A percentile compares a stretch with the other conserved stretches of the same genome.
phyloP scores from a whole-genome alignment of 2,797 vertebrate genomes.

The Dipus sagitta region DNA sequence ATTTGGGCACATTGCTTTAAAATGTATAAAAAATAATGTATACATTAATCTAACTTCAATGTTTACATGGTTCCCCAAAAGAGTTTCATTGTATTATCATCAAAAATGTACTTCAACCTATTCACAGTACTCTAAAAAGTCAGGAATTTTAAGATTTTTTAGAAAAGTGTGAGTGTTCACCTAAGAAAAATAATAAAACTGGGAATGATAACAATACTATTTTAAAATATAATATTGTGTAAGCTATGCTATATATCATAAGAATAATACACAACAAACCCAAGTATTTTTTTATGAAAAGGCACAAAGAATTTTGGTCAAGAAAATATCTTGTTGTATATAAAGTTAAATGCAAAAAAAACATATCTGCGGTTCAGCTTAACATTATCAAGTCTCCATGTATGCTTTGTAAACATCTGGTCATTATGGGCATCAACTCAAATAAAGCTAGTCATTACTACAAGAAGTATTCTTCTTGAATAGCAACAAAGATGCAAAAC shows the following conservation, averaged over 20 bases:
- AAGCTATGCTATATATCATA: conserved; percentile 39
- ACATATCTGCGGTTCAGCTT: conserved; percentile 73
- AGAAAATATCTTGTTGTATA: conserved; percentile 66
- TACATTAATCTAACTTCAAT: conserved; percentile 59
- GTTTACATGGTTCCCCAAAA: conserved; percentile 78
- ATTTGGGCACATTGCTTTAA: conserved; percentile 66
- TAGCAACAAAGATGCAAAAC: background rate
- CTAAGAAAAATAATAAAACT: conserved; percentile 72
- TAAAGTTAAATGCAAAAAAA: conserved; percentile 66
- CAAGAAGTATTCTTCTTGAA: background rate
- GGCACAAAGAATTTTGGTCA: conserved; percentile 76
- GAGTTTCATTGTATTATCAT: conserved; percentile 71
- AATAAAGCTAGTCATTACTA: conserved; percentile 69
- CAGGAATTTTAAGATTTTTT: conserved; percentile 66
- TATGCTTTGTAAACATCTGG: conserved; percentile 66
- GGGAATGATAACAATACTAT: conserved; percentile 65
- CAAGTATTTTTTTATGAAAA: conserved; percentile 60
- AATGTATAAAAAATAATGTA: conserved; percentile 79
- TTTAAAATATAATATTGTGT: conserved; percentile 63
- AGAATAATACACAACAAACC: conserved; percentile 70
- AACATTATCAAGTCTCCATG: conserved; percentile 70
- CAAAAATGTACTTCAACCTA: conserved; percentile 75
- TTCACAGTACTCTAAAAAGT: conserved; percentile 68
- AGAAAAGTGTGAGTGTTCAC: conserved; percentile 63
- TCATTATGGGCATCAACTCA: conserved; percentile 65